Conservation (phyloP, 2,797 vertebrate genomes). For the Oreochromis mossambicus region DNA sequence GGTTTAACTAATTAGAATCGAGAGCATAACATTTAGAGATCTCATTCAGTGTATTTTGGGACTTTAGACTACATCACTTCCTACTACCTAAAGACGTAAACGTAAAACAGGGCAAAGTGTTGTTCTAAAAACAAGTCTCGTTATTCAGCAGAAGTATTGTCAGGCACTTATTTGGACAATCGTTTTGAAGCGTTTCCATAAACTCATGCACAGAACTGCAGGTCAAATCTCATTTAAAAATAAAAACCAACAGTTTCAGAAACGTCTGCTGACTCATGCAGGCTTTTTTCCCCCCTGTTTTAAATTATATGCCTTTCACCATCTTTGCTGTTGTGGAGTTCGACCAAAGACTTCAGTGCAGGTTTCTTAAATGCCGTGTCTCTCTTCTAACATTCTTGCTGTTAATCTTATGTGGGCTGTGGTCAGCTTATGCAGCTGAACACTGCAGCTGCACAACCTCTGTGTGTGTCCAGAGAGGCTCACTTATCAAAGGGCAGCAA, state of each 20-base stretch:
- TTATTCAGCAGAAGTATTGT: neutral
- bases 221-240: neutral
- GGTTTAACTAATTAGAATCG: neutral
- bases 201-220: neutral
- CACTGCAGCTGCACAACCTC: neutral
- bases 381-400: neutral
- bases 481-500: conserved; percentile 7
- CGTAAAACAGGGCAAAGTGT: neutral
- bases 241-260: neutral
- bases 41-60: neutral
- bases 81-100: neutral
- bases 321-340: neutral
- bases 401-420: neutral
- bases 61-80: neutral
- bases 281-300: accelerated
- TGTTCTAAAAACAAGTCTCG: neutral
- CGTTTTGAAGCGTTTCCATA: neutral
- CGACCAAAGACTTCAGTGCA: neutral
- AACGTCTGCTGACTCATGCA: neutral
- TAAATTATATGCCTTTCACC: neutral
- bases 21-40: neutral
- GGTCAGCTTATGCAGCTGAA: neutral
- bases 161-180: neutral
- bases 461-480: neutral
- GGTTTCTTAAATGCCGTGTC: neutral